A percentile compares a stretch with the other conserved stretches of the same genome.
phyloP scores from a whole-genome alignment of 2,113 vertebrate species.

The Rhombomys opimus region DNA sequence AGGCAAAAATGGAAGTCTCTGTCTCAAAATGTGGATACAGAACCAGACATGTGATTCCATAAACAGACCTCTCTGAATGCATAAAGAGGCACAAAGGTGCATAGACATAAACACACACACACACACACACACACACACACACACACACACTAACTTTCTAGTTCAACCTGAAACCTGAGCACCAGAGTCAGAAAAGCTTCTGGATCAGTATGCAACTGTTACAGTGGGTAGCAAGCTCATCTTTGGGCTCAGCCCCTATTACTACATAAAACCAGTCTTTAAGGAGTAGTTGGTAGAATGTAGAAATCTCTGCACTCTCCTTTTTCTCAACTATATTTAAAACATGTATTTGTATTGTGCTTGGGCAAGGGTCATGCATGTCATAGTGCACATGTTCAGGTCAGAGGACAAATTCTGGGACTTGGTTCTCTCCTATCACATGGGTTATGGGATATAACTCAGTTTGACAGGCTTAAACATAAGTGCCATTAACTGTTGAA shows the following conservation, averaged over 20 bases:
- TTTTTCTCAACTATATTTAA: background rate
- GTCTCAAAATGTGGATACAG: background rate
- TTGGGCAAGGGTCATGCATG: background rate
- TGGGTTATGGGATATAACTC: background rate
- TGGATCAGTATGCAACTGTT: background rate
- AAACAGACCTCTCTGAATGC: background rate
- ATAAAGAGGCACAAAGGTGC: background rate
- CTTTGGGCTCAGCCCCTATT: background rate
- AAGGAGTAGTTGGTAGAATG: background rate
- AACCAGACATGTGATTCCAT: background rate
- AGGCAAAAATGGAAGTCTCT: background rate
- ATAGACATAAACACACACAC: too few relatives aligned
- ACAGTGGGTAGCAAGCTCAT: background rate
- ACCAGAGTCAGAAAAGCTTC: background rate
- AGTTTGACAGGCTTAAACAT: background rate
- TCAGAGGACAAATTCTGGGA: background rate
- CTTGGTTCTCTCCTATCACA: background rate
- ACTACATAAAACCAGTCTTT: background rate
- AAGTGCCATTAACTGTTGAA: background rate
- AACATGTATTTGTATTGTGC: background rate
- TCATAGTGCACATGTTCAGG: background rate
- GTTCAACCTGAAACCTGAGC: too few relatives aligned
- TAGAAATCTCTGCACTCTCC: background rate
- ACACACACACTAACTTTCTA: too few relatives aligned
- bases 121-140: too few relatives aligned